Evolutionary conservation across 2,797 vertebrate species (phyloP), one percentile per base, ranked within the genome.

Genomic region (Micropoecilia bifurca): DNA sequence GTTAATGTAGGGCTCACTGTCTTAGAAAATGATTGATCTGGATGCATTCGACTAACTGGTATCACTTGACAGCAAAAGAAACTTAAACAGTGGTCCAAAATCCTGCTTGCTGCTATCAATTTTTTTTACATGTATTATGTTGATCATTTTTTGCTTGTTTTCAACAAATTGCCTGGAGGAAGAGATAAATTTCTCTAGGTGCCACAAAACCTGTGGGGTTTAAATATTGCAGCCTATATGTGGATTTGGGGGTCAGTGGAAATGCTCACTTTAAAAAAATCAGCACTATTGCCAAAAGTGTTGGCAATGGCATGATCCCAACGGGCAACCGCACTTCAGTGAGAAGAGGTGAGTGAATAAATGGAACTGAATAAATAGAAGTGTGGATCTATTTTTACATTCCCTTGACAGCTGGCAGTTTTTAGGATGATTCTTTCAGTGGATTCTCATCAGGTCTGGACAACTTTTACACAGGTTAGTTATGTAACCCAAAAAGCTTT

Each of bases 371-470:
- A 69, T 3, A 69, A 43, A 69, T 43, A 12, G 39, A 69, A n/a
- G 43, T 69, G 5, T 69, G 39, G 22, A 66, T 66, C 61, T 66
- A 36, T 39, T 66, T 66, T 66, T 59, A 36, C 20, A 36, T 66
- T 36, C 18, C 61, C 61, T 39, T 22, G 36, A 41, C 63, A 68
- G 36, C 18, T 68, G 63, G 25, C 5, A 45, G 12, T 45, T 43
- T n/a, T 45, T 41, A 69, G 66, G 20, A 43, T n/a, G 4, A n/a
- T 43, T 39, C 9, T 68, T 68, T 41, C 36, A 68, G 36, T 68
- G 36, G 30, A 68, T 68, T 41, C 41, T 89, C 82, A 87, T 84
- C 14, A 57, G 30, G 45, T 72, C 30, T 30, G 48, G 57, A 80
- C 69, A 81, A 59, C 55, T n/a, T 13, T 75, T 79, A 80, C 81